Base-by-base conservation (phyloP, 2,797 vertebrate genomes). In the Tympanoctomys barrerae region DNA sequence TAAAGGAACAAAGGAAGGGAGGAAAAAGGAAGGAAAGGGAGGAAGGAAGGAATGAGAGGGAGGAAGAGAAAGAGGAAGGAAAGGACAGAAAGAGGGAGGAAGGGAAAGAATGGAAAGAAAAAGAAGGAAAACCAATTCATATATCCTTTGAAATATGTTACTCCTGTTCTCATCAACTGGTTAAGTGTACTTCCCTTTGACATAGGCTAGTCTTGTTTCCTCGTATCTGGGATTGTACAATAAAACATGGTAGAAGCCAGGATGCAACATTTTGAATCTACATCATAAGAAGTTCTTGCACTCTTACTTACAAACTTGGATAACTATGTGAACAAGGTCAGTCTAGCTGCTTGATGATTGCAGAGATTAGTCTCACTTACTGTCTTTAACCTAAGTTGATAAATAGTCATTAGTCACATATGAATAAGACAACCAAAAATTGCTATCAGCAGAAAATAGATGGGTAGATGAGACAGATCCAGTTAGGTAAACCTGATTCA, bases 31-130 rank as follows among this genome's bases (percentile, higher is more conserved):
- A 31, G 12, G 13, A 66, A 5, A 46, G 12, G 18, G 24, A 5
- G 11, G 12, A 10, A 28, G 11, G 6, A 16, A 16, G 12, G 26
- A 26, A 46, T 4, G n/a, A 11, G 22, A 42, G 2, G 28, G 24
- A 46, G 2, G 26, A 6, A 18, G 5, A 3, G 6, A 39, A n/a
- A 9, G 7, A 71, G 3, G 11, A 2, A 12, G 59, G 5, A 11
- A 13, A 6, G 39, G 5, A 26, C 22, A 36, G 39, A 28, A 42
- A 6, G 9, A 6, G 22, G 22, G 31, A 33, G 22, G 13, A 73
- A 39, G 24, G 36, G 46, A 12, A 75, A 31, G 10, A 7, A 18
- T 3, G 26, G 26, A 46, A 42, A 19, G 5, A 42, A 5, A 26
- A 71, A 36, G 39, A 75, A 78, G 46, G 28, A 16, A 46, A 28